Base-by-base conservation (phyloP, 2,113 vertebrate species). In the Erythrolamprus reginae region DNA sequence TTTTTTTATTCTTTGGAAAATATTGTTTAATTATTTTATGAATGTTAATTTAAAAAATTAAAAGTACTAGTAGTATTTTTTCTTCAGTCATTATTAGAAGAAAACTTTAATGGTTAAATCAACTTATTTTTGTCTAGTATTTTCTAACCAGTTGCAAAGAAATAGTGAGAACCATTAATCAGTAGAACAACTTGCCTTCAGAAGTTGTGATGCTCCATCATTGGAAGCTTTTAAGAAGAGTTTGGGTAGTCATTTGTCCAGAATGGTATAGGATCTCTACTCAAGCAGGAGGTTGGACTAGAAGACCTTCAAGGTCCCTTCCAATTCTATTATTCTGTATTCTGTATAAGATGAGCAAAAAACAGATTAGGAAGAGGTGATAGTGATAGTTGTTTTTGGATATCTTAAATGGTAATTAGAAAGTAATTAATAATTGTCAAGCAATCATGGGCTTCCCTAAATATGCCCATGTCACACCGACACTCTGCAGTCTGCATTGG, bases 21-120 rank as follows among this genome's bases (percentile, higher is more conserved):
- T 82, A 70, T 77, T 70, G 19, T 90, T 91, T 88, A 26, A 92
- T 42, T 89, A 24, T 91, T 87, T 91, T 0, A 0, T 89, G 61
- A 91, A 91, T 85, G 48, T 51, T 82, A 21, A 48, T 90, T 21
- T 47, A 56, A 90, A 52, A 86, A 52, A 51, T 3, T n/a, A 82
- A 89, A 58, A 42, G 47, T 92, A 77, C 58, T 58, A 88, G 93
- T 88, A 15, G 33, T n/a, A n/a, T n/a, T n/a, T 65, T 87, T 12
- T 0, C 90, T 50, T 93, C 88, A 93, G 52, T 52, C 47, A 58
- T 85, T 90, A 84, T 24, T 17, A 90, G 51, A 45, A 89, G 21
- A 86, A 90, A 70, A 23, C 23, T 86, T 70, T 50, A 50, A 48
- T 84, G 89, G 82, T 50, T 19, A 15, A 47, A 45, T 42, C 53